Conservation (phyloP, 2,113 vertebrate genomes). For the Sander lucioperca region DNA sequence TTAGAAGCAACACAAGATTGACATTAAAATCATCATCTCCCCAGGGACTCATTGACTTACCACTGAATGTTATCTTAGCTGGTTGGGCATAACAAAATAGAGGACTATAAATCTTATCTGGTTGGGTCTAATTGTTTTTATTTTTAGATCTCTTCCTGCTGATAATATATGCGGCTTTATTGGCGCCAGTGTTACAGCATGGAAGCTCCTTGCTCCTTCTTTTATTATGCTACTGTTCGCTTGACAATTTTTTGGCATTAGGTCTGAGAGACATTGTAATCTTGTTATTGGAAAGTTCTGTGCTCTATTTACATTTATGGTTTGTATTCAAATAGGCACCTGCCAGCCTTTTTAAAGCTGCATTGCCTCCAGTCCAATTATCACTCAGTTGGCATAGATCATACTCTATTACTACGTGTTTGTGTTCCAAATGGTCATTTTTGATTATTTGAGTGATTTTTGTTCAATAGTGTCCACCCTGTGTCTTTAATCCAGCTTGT, state of each 20-base stretch:
- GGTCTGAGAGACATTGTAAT: not conserved
- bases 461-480: not conserved
- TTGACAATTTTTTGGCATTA: not conserved
- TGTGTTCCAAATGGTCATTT: not conserved
- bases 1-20: not conserved
- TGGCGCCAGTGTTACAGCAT: not conserved
- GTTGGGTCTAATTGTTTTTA: not conserved
- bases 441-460: not conserved
- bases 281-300: not conserved
- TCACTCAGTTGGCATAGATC: not conserved
- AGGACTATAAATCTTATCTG: not conserved
- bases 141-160: constrained; percentile 6
- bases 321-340: not conserved
- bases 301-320: not conserved
- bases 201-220: not conserved
- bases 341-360: not conserved
- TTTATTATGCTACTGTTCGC: not conserved
- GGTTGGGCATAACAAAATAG: not conserved
- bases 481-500: constrained; percentile 85
- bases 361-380: not conserved
- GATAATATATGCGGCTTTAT: not conserved
- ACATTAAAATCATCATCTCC: not conserved
- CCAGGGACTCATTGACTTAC: not conserved
- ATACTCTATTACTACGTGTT: not conserved
- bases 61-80: not conserved